These are phyloP conservation scores for Ptychoptera contaminata DNA, from an alignment of 2,888 invertebrate genomes.

Conservation along the genomic window DNA sequence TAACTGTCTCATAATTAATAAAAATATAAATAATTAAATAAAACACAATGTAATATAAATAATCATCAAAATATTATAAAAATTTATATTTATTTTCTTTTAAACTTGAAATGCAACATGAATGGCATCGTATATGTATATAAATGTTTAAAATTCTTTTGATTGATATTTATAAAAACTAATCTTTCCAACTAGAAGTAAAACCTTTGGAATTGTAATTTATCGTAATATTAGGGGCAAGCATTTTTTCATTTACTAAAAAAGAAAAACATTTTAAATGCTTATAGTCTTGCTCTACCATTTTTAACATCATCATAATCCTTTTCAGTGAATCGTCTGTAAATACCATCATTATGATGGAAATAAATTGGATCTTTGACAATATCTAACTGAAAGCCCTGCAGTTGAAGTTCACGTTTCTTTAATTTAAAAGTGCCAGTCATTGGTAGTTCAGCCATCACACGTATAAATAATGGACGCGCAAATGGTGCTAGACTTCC, in stretches of 20 bases:
- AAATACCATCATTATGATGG: conserved; percentile 37
- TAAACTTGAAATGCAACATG: no score
- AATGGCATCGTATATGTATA: no score
- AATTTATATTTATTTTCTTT: no score
- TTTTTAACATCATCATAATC: conserved; percentile 34
- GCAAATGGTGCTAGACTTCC: conserved; percentile 71
- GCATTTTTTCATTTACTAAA: neutral
- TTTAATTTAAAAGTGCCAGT: conserved; percentile 87
- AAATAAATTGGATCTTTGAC: conserved; percentile 63
- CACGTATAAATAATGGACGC: conserved; percentile 72
- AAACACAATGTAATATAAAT: no score
- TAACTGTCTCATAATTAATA: no score
- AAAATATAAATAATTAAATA: no score
- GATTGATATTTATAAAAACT: no score
- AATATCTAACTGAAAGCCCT: conserved; percentile 63
- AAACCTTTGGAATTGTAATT: no score
- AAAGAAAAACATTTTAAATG: conserved; percentile 6
- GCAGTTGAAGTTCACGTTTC: conserved; percentile 70
- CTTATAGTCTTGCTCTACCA: conserved; percentile 38
- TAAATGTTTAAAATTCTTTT: no score
- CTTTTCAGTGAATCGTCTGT: conserved; percentile 32
- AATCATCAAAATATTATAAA: no score
- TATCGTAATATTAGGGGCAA: no score
- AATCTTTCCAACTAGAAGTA: no score
- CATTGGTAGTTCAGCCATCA: conserved; percentile 60